These are phyloP conservation scores for Lamellibrachia luymesi DNA, from an alignment of 1,140 invertebrate genomes.

Conservation along the genomic window DNA sequence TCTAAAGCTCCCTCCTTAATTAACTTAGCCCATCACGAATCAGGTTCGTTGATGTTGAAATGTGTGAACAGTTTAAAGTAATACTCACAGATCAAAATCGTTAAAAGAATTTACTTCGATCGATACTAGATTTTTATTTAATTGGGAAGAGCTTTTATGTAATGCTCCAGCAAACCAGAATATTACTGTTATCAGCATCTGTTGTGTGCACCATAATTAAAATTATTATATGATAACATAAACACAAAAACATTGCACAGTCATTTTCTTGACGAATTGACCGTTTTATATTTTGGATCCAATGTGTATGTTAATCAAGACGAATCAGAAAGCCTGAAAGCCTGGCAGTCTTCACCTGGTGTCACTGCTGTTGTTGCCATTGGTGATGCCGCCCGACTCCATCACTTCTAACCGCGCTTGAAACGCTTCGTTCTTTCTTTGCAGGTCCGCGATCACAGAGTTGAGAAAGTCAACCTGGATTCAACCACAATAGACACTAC, in stretches of 20 bases:
- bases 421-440: slow-evolving; percentile 84
- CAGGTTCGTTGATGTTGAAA: no score
- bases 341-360: not conserved
- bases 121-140: no score
- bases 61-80: no score
- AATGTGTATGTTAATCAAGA: no score
- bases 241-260: not conserved
- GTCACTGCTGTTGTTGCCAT: slow-evolving; percentile 18
- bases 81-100: not conserved
- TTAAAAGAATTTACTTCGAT: no score
- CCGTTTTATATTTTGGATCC: no score
- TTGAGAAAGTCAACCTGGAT: slow-evolving; percentile 88
- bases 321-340: no score
- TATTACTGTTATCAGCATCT: not conserved
- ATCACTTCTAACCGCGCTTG: slow-evolving; percentile 75
- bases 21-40: no score
- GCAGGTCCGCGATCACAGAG: slow-evolving; percentile 94
- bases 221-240: not conserved
- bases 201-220: not conserved
- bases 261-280: no score
- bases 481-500: not conserved
- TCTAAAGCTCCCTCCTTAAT: no score
- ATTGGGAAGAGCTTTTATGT: no score
- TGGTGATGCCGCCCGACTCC: slow-evolving; percentile 66
- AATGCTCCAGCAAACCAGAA: no score